Evolutionary conservation across 2,113 vertebrate genomes (phyloP).

Genomic region (Brienomyrus longianalis): DNA sequence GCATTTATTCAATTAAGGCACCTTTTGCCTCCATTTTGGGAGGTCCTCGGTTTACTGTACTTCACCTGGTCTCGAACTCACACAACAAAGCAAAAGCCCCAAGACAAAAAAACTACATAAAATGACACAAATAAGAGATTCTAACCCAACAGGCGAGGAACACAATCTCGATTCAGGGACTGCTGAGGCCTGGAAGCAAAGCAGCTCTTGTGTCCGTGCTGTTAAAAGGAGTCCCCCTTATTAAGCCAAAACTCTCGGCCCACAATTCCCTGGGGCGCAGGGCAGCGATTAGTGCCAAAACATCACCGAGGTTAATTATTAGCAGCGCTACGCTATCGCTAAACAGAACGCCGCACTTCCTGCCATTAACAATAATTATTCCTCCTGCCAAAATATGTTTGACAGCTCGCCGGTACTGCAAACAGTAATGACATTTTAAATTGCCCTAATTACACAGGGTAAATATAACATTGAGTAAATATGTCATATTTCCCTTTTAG

Average conservation of each 20-base stretch:
- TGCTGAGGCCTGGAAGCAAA: not conserved
- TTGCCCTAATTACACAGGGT: conserved; percentile 23
- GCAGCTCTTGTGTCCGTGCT: not conserved
- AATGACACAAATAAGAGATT: not conserved
- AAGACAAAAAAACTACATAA: not conserved
- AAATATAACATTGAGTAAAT: conserved; percentile 28
- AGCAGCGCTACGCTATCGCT: conserved; percentile 26
- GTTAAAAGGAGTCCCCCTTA: conserved; percentile 15
- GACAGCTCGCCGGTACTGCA: conserved; percentile 28
- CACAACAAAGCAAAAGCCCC: not conserved
- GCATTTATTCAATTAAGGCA: not conserved
- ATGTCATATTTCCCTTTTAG: conserved; percentile 12
- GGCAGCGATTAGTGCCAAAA: conserved; percentile 27
- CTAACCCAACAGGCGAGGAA: not conserved
- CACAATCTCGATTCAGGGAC: not conserved
- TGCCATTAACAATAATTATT: conserved; percentile 41
- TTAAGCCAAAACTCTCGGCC: conserved; percentile 19
- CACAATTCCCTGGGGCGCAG: not conserved
- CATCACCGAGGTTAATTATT: conserved; percentile 38
- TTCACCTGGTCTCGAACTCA: not conserved
- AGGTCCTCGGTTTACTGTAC: not conserved
- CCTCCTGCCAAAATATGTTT: conserved; percentile 30
- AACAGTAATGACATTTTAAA: conserved; percentile 38
- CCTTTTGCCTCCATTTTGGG: not conserved
- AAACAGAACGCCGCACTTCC: conserved; percentile 24